phyloP scores from a whole-genome alignment of 2,888 invertebrate genomes.

The Agonopterix arenella region DNA sequence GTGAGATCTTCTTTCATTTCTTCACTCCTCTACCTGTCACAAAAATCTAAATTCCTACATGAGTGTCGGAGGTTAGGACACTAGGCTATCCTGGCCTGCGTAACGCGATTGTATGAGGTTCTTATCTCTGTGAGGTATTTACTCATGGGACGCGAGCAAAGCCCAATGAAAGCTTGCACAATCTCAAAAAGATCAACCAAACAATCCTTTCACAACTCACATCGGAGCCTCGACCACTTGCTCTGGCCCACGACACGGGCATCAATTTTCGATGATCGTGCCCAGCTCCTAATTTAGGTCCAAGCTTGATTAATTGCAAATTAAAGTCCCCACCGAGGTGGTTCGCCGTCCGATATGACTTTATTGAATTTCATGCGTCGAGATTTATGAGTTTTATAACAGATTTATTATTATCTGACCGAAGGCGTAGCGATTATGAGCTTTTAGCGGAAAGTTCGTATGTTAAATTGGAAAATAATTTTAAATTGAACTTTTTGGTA shows the following conservation, averaged over 20 bases:
- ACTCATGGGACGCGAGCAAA: too few species aligned
- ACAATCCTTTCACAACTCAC: neutral
- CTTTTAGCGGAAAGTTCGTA: slow-evolving; percentile 14
- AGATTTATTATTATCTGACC: slow-evolving; percentile 54
- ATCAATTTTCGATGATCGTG: slow-evolving; percentile 52
- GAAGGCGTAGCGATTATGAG: slow-evolving; percentile 32
- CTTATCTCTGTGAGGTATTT: too few species aligned
- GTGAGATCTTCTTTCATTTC: too few species aligned
- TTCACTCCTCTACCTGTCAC: too few species aligned
- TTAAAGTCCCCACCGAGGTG: slow-evolving; percentile 65
- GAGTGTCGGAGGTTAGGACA: too few species aligned
- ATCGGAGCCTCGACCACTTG: neutral
- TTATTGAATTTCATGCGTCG: slow-evolving; percentile 71
- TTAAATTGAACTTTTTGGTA: neutral
- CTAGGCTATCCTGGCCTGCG: too few species aligned
- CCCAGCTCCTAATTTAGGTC: slow-evolving; percentile 63
- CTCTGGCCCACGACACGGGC: slow-evolving; percentile 13
- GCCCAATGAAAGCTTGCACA: too few species aligned
- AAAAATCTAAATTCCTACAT: too few species aligned
- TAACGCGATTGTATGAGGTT: too few species aligned
- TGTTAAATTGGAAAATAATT: slow-evolving; percentile 6
- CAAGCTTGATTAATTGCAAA: slow-evolving; percentile 70
- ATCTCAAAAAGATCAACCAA: neutral
- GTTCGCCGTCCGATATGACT: slow-evolving; percentile 63
- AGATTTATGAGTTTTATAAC: slow-evolving; percentile 63